Base-by-base conservation (phyloP, 2,888 invertebrate species). In the Mythimna lalbum region DNA sequence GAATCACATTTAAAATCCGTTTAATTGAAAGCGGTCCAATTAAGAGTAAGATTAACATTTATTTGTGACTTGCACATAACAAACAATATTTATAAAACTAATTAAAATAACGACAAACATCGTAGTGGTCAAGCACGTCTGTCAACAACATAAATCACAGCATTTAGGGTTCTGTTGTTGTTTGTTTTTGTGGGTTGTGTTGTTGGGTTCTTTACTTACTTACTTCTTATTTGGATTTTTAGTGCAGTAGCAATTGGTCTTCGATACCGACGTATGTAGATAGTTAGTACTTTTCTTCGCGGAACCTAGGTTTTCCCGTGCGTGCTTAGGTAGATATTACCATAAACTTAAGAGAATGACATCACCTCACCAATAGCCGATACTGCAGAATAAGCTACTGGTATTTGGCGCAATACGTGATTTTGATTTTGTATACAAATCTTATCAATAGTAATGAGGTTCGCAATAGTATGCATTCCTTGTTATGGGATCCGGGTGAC, bases 371-470 rank as follows among this genome's bases (percentile, higher is more conserved):
- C 47, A 67, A 23, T 61, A 61, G 57, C 52, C 50, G 21, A 59
- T 71, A 70, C 62, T 50, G 57, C 60, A 60, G 23, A 76, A 70
- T 76, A 33, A 67, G 60, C 55, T n/a, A n/a, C n/a, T 73, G 64
- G 83, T 79, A 79, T 83, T 83, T 79, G 73, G 81, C 74, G 63
- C 82, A 77, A 80, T 65, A 67, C 83, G 72, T 81, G 79, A 65
- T 78, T 69, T 63, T 73, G 78, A 74, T 76, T 56, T 72, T 72
- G 70, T 75, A 74, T 70, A 80, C 72, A 63, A 61, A 63, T 67
- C 70, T 63, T 73, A 72, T 79, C 57, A 73, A 73, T 80, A 80
- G 73, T 80, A 63, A 80, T 80, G 80, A 80, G 80, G 53, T 21
- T 1, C 3, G 31, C 56, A 50, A 66, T 56, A 31, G 23, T 65